A percentile compares a stretch with the other conserved stretches of the same genome.
Evolutionary conservation across 2,888 invertebrate species (phyloP).

Genomic region (Drosophila neonasuta): DNA sequence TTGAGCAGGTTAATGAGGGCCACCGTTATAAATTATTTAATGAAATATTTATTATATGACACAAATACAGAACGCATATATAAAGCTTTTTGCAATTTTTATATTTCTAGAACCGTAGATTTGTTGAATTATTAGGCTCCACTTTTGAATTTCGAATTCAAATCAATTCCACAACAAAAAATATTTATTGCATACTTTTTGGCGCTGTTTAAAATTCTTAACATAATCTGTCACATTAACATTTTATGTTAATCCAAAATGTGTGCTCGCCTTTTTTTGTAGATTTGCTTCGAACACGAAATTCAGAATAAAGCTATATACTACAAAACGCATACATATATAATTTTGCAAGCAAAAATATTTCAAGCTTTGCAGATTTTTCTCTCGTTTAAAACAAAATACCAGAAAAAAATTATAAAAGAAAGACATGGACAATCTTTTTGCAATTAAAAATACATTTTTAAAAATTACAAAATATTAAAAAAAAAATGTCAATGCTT

Average conservation of each 20-base stretch:
- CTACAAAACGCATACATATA: background rate
- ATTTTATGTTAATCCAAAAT: background rate
- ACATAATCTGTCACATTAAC: background rate
- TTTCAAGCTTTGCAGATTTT: slow-evolving; percentile 25
- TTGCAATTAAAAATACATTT: slow-evolving; percentile 53
- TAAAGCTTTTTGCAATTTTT: slow-evolving; percentile 58
- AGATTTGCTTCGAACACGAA: slow-evolving; percentile 2
- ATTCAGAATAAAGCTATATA: background rate
- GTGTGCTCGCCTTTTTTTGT: background rate
- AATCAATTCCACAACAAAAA: slow-evolving; percentile 2
- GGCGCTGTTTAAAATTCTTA: background rate
- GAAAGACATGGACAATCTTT: slow-evolving; percentile 70
- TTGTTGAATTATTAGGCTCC: slow-evolving; percentile 27
- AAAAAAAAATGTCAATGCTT: background rate
- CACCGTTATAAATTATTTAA: slow-evolving; percentile 65
- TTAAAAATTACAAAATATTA: slow-evolving; percentile 1
- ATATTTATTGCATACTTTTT: background rate
- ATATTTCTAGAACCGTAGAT: slow-evolving; percentile 38
- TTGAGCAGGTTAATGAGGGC: slow-evolving; percentile 71
- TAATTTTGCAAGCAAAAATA: slow-evolving; percentile 33
- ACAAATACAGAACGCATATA: slow-evolving; percentile 42
- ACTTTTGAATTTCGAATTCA: background rate
- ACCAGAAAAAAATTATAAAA: slow-evolving; percentile 15
- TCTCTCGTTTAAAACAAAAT: slow-evolving; percentile 25
- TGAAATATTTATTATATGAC: slow-evolving; percentile 50